Evolutionary conservation across 1,140 invertebrate species (phyloP), one percentile per base, ranked within the genome.

Genomic region (Heliothis virescens): DNA sequence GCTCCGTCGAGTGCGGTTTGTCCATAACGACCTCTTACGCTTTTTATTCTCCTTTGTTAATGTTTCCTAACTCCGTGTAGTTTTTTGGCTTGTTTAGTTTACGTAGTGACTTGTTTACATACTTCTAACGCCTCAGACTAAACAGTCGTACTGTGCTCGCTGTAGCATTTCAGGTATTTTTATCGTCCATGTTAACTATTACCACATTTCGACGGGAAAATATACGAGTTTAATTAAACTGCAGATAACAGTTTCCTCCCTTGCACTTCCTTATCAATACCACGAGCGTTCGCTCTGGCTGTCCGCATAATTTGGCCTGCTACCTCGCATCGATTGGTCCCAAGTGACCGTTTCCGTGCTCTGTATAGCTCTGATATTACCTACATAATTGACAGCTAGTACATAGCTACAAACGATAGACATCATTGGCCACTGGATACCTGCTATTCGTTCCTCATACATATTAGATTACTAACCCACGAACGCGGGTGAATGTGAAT

Each of bases 181-280:
- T 52, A 67, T 16, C 12, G 48, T 53, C 52, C 18, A 18, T 55
- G 55, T 72, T 29, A 29, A 72, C 15, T 41, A 11, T 34, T 18
- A 12, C 34, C 2, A n/a, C 52, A 41, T 9, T 72, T 34, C 11
- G 52, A 72, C 69, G 52, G 50, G 29, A 57, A 57, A 29, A 57
- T 71, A 18, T 26, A 72, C n/a, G 16, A 57, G 52, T 72, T 57
- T 76, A 76, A 76, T 65, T 76, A 76, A 63, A 10, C 47, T 48
- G 41, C 7, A 41, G 74, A 76, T 76, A 76, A 76, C 74, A 16
- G 41, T 65, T 65, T 76, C 74, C 74, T 76, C 74, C 16, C 48
- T 63, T 76, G 26, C 47, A 47, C 59, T 76, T 76, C 60, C 60
- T 76, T 65, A 65, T 76, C 74, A 63, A 76, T 76, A 63, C 26